Evolutionary conservation across 92 coral and sea anemone species (phyloP), one percentile per base, ranked within the genome.

Genomic region (Actinostola sp.): DNA sequence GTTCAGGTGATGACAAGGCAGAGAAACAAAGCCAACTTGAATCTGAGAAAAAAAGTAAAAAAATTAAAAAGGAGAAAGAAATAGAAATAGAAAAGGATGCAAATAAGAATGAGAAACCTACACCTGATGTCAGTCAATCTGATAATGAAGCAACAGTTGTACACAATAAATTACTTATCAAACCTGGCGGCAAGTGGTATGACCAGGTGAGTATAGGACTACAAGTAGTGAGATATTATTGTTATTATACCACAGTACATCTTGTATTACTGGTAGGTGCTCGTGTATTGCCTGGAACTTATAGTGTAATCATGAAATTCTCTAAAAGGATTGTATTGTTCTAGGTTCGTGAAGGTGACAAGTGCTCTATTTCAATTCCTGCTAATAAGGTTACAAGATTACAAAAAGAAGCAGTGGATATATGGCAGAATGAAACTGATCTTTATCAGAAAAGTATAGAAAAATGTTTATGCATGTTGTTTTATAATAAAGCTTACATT

Each of bases 161-260:
- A 24, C 76, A 66, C 5, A 77, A 70, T 5, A 90, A 72, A 51
- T 60, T 93, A 49, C 66, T 90, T 8, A 71, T 93, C n/a, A 71
- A 66, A 57, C 89, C 93, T 68, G 89, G 86, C 59, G 96, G 93
- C n/a, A 82, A 71, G 56, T 93, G 98, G 98, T 90, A 70, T 87
- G 97, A 87, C 34, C 69, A 90, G 97, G 98, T 93, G 17, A 52
- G 82, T 42, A 4, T 11, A 20, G 9, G 15, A 53, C 20, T 3
- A 48, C 54, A 48, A n/a, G n/a, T n/a, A n/a, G n/a, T n/a, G n/a
- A n/a, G n/a, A n/a, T n/a, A n/a, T n/a, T n/a, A n/a, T n/a, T n/a
- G n/a, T n/a, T n/a, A n/a, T n/a, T n/a, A n/a, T n/a, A n/a, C n/a
- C n/a, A n/a, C n/a, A n/a, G n/a, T n/a, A n/a, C n/a, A n/a, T n/a